These are phyloP conservation scores for Martes martes DNA, from an alignment of 2,113 vertebrate genomes.

Conservation along the genomic window DNA sequence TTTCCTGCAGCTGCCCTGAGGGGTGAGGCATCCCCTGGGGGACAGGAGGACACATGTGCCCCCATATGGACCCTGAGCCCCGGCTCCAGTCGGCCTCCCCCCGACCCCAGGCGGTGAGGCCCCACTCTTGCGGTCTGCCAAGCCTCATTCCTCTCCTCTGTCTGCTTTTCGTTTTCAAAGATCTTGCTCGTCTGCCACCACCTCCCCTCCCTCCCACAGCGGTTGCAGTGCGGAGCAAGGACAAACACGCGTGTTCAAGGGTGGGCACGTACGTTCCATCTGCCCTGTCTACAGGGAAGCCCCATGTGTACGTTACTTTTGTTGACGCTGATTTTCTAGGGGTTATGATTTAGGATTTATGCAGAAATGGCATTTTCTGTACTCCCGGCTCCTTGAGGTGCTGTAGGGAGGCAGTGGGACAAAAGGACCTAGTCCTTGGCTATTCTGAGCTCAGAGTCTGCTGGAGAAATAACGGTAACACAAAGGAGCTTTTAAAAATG, in stretches of 20 bases:
- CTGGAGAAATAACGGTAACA: too few species aligned
- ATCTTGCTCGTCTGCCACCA: background rate
- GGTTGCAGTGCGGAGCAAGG: too few species aligned
- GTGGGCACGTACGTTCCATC: background rate
- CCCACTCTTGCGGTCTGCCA: too few species aligned
- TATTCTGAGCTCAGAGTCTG: background rate
- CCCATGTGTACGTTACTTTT: background rate
- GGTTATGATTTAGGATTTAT: background rate
- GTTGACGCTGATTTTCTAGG: background rate
- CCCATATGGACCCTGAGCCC: background rate
- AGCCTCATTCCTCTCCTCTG: accelerated
- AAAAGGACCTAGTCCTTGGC: too few species aligned
- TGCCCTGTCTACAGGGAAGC: background rate
- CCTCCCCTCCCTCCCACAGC: background rate
- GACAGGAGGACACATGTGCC: background rate
- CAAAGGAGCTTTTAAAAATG: background rate
- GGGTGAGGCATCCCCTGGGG: background rate
- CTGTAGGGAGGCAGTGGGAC: background rate
- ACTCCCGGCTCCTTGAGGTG: too few species aligned
- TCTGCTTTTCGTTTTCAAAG: background rate
- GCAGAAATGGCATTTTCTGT: background rate
- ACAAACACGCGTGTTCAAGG: background rate
- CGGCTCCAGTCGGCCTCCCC: background rate
- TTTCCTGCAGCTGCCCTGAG: background rate
- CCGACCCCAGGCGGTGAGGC: background rate